Conservation (phyloP, 2,888 invertebrate species). For the Drosophila vallismaia region DNA sequence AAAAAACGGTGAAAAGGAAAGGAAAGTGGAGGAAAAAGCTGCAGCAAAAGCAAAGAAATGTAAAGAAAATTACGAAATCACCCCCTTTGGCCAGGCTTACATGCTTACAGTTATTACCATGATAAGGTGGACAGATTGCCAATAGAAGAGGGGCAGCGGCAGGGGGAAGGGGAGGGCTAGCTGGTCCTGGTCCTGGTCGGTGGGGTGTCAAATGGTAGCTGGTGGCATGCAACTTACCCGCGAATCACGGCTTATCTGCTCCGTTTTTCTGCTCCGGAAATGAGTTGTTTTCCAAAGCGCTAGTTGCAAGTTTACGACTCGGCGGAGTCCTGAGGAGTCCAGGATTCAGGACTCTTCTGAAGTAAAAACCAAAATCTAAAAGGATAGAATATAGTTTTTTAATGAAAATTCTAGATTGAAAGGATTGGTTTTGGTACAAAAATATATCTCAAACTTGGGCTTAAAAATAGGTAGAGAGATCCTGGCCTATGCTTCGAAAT, state of each 20-base stretch:
- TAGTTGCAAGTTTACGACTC: conserved; percentile 65
- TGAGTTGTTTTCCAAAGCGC: conserved; percentile 65
- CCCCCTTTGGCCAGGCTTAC: conserved; percentile 78
- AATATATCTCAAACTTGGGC: too few relatives aligned
- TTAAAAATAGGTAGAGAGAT: too few relatives aligned
- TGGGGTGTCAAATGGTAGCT: background rate
- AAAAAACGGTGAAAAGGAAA: conserved; percentile 5
- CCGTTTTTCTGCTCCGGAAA: conserved; percentile 60
- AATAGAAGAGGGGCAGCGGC: background rate
- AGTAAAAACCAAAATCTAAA: too few relatives aligned
- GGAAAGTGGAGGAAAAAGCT: conserved; percentile 50
- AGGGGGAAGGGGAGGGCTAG: conserved; percentile 13
- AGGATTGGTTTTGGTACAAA: too few relatives aligned
- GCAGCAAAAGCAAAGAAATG: conserved; percentile 78
- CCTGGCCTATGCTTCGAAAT: too few relatives aligned
- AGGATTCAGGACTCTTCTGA: background rate
- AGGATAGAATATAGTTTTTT: too few relatives aligned
- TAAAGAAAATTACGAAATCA: conserved; percentile 79
- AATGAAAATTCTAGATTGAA: too few relatives aligned
- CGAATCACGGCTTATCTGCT: conserved; percentile 57
- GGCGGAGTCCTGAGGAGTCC: background rate
- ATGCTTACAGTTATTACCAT: conserved; percentile 79
- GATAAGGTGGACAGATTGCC: conserved; percentile 69
- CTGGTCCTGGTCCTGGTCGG: background rate
- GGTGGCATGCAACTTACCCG: conserved; percentile 5